Evolutionary conservation across 1,140 invertebrate species (phyloP), one percentile per base, ranked within the genome.

Genomic region (Battus philenor): DNA sequence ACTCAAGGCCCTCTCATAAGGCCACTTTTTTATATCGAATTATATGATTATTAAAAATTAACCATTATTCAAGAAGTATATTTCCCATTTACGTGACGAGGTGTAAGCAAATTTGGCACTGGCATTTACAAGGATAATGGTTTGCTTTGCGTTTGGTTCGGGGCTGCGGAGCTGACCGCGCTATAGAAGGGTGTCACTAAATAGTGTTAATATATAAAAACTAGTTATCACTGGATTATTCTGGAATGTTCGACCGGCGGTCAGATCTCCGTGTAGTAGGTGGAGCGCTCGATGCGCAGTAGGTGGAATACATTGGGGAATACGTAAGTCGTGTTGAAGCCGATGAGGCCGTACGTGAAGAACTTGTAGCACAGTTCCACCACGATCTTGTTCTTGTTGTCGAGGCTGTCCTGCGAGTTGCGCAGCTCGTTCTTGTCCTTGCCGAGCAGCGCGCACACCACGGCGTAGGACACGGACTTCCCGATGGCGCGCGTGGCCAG

Each of bases 211-310:
- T n/a, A n/a, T n/a, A n/a, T n/a, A n/a, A n/a, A n/a, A n/a, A n/a
- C n/a, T 29, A 29, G 11, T 4, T 29, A 30, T 15, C 13, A 32
- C 8, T 32, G 4, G 4, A 4, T 9, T 15, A 8, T 9, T 12
- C 3, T 17, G 31, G 13, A 32, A 32, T 20, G 16, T 34, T 20
- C 18, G 18, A 20, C 2, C 18, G 18, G 18, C 6, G 2, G 2
- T 67, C 87, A 95, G 50, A 96, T 90, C 88, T 96, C 95, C 2
- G 93, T 95, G 64, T 94, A 95, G 86, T 95, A 95, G 1, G 93
- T 93, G 0, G 91, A 90, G 61, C 95, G 76, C 72, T 94, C 93
- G 47, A 97, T 94, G 32, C 88, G 88, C 15, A 96, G 74, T 36
- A 91, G 79, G 29, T 90, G 86, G 78, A 97, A 97, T 2, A 94